phyloP scores from a whole-genome alignment of 2,113 vertebrate genomes.

The Chamaea fasciata region DNA sequence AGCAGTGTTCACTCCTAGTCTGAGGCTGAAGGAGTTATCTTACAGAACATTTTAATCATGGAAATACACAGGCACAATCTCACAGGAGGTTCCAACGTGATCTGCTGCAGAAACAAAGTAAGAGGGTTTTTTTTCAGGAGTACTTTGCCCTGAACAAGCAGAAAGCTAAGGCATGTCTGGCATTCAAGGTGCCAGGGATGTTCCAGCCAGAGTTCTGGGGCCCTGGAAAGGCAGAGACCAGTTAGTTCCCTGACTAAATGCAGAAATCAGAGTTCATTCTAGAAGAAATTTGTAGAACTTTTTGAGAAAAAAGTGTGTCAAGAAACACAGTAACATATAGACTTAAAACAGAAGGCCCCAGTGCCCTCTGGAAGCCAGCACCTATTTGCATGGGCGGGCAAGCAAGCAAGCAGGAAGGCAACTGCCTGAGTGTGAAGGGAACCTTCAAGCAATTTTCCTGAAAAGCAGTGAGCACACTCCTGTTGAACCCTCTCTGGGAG shows the following conservation, averaged over 20 bases:
- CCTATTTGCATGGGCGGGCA: background rate
- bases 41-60: background rate
- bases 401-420: background rate
- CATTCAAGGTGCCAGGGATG: background rate
- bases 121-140: background rate
- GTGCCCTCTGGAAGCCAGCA: background rate
- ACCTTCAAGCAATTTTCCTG: background rate
- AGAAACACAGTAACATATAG: background rate
- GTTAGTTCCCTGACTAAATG: background rate
- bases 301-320: background rate
- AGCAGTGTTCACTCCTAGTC: background rate
- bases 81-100: background rate
- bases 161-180: background rate
- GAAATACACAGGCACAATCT: background rate
- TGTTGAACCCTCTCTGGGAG: background rate
- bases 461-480: accelerated
- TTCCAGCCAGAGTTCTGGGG: background rate
- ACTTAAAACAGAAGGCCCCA: background rate
- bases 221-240: background rate
- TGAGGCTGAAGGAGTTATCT: background rate
- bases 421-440: background rate
- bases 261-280: background rate
- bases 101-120: background rate
- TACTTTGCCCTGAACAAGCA: background rate
- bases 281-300: background rate